Evolutionary conservation across 2,888 invertebrate genomes (phyloP).

Genomic region (Perithous albicinctus): DNA sequence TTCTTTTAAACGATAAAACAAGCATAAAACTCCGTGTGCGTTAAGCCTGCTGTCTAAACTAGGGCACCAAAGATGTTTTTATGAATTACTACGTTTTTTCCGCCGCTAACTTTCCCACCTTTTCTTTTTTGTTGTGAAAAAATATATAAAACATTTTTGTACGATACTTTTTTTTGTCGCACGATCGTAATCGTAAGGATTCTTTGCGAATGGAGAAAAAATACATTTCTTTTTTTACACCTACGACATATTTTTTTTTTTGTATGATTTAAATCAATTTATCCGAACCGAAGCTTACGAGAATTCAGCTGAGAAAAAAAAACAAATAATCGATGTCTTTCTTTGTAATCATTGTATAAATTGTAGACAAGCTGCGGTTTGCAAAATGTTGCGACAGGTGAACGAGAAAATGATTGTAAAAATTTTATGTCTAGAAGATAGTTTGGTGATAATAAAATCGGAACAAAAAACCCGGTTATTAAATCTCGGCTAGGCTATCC

Average conservation of each 20-base stretch:
- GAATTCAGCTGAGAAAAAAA: constrained; percentile 17
- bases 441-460: constrained; percentile 33
- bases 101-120: constrained; percentile 47
- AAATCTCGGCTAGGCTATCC: constrained; percentile 27
- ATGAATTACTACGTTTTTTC: constrained; percentile 69
- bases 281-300: constrained; percentile 20
- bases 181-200: constrained; percentile 24
- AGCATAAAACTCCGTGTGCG: constrained; percentile 61
- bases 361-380: constrained; percentile 70
- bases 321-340: constrained; percentile 61
- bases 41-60: constrained; percentile 73
- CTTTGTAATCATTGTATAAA: constrained; percentile 73
- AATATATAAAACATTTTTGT: constrained; percentile 37
- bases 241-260: constrained; percentile 31
- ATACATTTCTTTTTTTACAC: constrained; percentile 7
- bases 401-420: constrained; percentile 46
- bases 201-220: background rate
- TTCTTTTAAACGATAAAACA: constrained; percentile 55
- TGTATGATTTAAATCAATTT: background rate
- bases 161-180: constrained; percentile 54
- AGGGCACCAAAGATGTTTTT: constrained; percentile 82
- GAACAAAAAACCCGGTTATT: background rate
- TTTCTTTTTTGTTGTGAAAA: constrained; percentile 69
- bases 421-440: constrained; percentile 59
- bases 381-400: constrained; percentile 47